These are phyloP conservation scores for Melikaiella ostensackeni DNA, from an alignment of 2,888 invertebrate species.

Conservation along the genomic window DNA sequence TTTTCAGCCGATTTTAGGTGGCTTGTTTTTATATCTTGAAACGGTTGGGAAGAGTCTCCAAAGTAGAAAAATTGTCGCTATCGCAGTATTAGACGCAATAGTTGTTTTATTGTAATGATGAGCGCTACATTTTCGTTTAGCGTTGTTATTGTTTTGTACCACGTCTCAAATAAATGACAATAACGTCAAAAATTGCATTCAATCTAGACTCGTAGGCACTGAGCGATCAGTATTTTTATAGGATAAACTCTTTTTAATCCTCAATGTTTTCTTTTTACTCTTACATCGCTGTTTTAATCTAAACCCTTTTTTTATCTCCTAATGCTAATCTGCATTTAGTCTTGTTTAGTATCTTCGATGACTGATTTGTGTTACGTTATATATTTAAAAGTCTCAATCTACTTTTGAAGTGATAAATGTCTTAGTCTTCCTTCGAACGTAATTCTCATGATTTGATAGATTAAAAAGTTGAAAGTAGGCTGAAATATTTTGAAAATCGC, in stretches of 20 bases:
- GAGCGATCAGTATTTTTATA: constrained; percentile 19
- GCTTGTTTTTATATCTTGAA: constrained; percentile 7
- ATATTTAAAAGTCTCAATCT: constrained; percentile 2
- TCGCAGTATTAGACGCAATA: constrained; percentile 9
- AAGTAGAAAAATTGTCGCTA: constrained; percentile 1
- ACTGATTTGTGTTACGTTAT: constrained; percentile 14
- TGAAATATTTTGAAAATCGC: constrained; percentile 36
- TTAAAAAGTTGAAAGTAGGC: neutral
- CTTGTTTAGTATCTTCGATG: constrained; percentile 28
- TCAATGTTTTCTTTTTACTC: constrained; percentile 36
- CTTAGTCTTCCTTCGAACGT: constrained; percentile 5
- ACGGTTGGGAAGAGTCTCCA: neutral
- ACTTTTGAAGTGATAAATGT: constrained; percentile 14
- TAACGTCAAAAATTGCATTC: neutral
- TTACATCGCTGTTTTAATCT: constrained; percentile 43
- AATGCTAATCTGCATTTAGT: constrained; percentile 8
- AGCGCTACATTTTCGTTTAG: neutral
- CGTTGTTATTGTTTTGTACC: neutral
- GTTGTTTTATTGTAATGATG: constrained; percentile 8
- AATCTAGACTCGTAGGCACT: neutral
- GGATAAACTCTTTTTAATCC: constrained; percentile 38
- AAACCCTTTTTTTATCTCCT: neutral
- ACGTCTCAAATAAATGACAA: neutral
- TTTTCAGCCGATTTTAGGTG: neutral
- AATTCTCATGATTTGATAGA: neutral